Evolutionary conservation across 2,888 invertebrate species (phyloP), one percentile per base, ranked within the genome.

Genomic region (Neuroscelio doddi): DNA sequence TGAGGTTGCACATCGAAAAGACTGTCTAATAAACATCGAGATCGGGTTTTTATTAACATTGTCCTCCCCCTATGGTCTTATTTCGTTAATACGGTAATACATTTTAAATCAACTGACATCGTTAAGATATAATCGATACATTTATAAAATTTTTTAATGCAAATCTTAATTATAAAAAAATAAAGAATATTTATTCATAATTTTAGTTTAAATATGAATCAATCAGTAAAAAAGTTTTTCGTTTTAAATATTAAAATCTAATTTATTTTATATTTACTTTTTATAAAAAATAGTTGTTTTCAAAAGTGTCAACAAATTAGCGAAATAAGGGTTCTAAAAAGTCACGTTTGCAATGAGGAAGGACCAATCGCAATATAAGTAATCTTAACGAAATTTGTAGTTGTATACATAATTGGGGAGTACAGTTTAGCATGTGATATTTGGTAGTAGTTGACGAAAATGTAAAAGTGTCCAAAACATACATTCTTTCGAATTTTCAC

Each of bases 1-100:
- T 50, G 15, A 44, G 14, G 56, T 61, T 57, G 52, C 55, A 66
- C 65, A 62, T 66, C 62, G 66, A 66, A 66, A 62, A 66, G 56
- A 61, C 62, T 62, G 57, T 44, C 24, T 51, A 55, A 56, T 46
- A 46, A 51, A 59, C 64, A 59, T 59, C 59, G 46, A 59, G 64
- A 42, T 56, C 59, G 64, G 64, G 49, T 59, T 59, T 51, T 47
- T 51, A 64, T 55, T 46, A 47, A 64, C 42, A 59, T 59, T 45
- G 46, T 64, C 51, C 65, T 39, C 49, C 55, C 49, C 32, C 3
- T 14, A 7, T 36, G 2, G 14, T 14, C 15, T 36, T 36, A 7
- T 7, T 36, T 15, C 36, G 15, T 36, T 36, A 2, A 10, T 12
- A 12, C 12, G 7, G 7, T 36, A 36, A 39, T 8, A 9, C 17